Evolutionary conservation across 2,888 invertebrate genomes (phyloP).

Genomic region (Plagodis dolabraria): DNA sequence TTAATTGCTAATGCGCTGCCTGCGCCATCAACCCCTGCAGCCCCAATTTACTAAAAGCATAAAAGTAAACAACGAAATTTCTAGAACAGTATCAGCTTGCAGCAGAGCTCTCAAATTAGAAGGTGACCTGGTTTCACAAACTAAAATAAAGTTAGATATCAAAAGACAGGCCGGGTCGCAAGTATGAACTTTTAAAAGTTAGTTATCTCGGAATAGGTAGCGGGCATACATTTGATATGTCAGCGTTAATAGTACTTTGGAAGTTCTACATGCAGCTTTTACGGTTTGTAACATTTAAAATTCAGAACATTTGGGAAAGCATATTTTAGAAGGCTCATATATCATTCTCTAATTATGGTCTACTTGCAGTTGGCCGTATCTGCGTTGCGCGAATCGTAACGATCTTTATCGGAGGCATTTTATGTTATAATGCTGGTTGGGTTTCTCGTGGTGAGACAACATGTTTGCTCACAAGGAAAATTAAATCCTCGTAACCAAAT

Average conservation of each 20-base stretch:
- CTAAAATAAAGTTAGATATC: constrained; percentile 59
- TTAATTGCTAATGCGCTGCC: no score
- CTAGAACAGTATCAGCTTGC: constrained; percentile 35
- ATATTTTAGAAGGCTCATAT: no score
- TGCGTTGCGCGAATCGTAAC: no score
- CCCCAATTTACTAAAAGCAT: constrained; percentile 28
- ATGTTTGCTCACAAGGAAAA: no score
- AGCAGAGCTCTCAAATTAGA: constrained; percentile 60
- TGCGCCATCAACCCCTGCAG: not conserved
- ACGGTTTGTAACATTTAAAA: no score
- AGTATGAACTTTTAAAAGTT: constrained; percentile 29
- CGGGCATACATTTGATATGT: not conserved
- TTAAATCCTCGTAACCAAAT: no score
- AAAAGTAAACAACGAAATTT: constrained; percentile 29
- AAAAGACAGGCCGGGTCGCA: constrained; percentile 40
- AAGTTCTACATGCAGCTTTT: not conserved
- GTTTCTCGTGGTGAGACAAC: no score
- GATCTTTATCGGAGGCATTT: no score
- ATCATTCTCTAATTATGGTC: no score
- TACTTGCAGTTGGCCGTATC: no score
- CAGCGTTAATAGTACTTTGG: not conserved
- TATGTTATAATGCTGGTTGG: no score
- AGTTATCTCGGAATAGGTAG: not conserved
- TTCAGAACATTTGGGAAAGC: no score
- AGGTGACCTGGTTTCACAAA: constrained; percentile 55